Evolutionary conservation across 2,113 vertebrate species (phyloP).

Genomic region (Neolamprologus hecqui): DNA sequence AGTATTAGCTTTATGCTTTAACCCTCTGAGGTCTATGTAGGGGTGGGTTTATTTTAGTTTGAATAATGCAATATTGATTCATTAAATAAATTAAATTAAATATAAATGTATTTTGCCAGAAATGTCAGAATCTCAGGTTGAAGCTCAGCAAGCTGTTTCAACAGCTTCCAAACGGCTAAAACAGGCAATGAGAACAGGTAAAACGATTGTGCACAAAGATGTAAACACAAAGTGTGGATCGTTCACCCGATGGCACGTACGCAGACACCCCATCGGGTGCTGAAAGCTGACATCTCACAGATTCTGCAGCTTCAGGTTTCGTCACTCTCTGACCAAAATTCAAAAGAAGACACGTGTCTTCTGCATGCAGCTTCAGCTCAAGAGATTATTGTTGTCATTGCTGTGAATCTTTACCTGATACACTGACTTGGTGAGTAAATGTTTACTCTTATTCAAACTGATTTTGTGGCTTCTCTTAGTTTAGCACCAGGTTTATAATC

Average conservation of each 20-base stretch:
- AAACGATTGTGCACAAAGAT: neutral
- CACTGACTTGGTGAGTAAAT: too few species aligned
- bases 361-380: too few species aligned
- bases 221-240: neutral
- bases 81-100: neutral
- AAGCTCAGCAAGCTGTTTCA: neutral
- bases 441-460: too few species aligned
- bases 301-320: neutral
- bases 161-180: neutral
- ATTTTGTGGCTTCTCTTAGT: too few species aligned
- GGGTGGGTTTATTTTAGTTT: neutral
- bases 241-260: neutral
- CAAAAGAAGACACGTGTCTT: too few species aligned
- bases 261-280: neutral
- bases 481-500: too few species aligned
- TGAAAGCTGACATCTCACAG: neutral
- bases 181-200: neutral
- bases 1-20: neutral
- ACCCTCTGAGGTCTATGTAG: neutral
- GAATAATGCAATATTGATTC: neutral
- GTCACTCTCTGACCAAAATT: neutral
- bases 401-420: too few species aligned
- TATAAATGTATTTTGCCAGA: neutral
- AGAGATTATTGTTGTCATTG: too few species aligned
- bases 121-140: neutral